Evolutionary conservation across 92 coral and sea anemone genomes (phyloP).

Genomic region (Micromussa lordhowensis): DNA sequence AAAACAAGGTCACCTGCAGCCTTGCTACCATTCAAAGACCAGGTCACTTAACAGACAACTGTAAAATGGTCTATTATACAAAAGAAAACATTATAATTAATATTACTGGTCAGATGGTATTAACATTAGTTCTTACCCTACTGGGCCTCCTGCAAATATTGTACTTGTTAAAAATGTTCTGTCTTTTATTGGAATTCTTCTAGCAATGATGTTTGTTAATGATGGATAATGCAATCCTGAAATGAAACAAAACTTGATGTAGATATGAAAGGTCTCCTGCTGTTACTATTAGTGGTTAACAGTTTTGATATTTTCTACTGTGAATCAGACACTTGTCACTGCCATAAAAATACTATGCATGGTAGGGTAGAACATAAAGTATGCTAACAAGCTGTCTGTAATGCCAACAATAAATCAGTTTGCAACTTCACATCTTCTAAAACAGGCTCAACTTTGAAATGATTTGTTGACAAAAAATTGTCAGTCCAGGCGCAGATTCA

Average conservation of each 20-base stretch:
- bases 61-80: too few relatives aligned
- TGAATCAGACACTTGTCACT: not conserved
- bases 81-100: too few relatives aligned
- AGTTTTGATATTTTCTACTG: too few relatives aligned
- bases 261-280: too few relatives aligned
- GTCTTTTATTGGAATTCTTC: constrained; percentile 83
- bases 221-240: constrained; percentile 96
- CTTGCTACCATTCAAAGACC: too few relatives aligned
- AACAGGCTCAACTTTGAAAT: too few relatives aligned
- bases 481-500: too few relatives aligned
- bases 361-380: not conserved
- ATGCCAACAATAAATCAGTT: too few relatives aligned
- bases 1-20: too few relatives aligned
- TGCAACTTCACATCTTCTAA: too few relatives aligned
- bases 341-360: not conserved
- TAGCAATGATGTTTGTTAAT: constrained; percentile 89
- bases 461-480: too few relatives aligned
- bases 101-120: not conserved
- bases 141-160: constrained; percentile 94
- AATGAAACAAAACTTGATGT: not conserved
- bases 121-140: constrained; percentile 68
- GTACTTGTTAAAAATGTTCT: constrained; percentile 88
- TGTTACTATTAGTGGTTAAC: not conserved
- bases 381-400: not conserved
- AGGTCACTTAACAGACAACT: too few relatives aligned